phyloP scores from a whole-genome alignment of 2,888 invertebrate species.

The Amiota minor region DNA sequence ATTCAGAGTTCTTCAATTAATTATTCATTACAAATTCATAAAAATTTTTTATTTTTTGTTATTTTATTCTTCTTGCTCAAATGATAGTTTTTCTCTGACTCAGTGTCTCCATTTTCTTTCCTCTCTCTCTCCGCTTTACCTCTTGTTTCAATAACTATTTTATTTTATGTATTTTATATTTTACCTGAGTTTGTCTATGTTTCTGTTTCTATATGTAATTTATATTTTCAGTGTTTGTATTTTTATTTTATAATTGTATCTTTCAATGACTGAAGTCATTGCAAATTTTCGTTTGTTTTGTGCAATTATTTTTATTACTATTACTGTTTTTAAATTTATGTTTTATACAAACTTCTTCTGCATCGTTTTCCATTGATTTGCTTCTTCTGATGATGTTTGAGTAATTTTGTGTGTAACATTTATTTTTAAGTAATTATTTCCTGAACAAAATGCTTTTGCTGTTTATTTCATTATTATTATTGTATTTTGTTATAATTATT shows the following conservation, averaged over 20 bases:
- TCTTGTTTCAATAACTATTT: too few species aligned
- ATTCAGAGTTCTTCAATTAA: constrained; percentile 37
- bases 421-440: background rate
- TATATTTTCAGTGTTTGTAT: constrained; percentile 33
- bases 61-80: constrained; percentile 16
- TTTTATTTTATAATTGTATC: constrained; percentile 24
- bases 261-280: constrained; percentile 17
- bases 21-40: constrained; percentile 11
- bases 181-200: constrained; percentile 29
- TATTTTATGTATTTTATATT: background rate
- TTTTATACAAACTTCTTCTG: background rate
- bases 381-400: background rate
- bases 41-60: constrained; percentile 23
- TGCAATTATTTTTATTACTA: too few species aligned
- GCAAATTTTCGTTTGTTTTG: too few species aligned
- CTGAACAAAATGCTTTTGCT: background rate
- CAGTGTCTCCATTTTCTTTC: constrained; percentile 1
- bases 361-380: background rate
- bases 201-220: constrained; percentile 34
- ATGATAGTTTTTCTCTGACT: constrained; percentile 20
- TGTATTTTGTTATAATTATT: too few species aligned
- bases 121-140: too few species aligned
- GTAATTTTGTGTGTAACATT: background rate
- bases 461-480: too few species aligned
- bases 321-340: background rate